phyloP scores from a whole-genome alignment of 2,888 invertebrate species.

The Alviniconcha strummeri region DNA sequence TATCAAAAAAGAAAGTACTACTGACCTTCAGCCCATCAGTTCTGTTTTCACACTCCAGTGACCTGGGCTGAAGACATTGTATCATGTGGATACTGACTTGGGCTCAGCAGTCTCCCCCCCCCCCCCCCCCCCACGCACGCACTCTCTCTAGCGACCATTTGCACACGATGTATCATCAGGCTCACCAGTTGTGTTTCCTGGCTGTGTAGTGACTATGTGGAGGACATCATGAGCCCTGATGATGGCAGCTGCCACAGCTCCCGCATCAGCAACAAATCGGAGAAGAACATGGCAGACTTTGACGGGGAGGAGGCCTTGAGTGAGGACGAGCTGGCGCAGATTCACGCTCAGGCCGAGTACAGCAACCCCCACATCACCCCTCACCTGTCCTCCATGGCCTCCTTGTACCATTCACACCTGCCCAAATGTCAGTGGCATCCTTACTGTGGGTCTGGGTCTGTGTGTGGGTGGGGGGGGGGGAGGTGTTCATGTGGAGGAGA shows the following conservation, averaged over 20 bases:
- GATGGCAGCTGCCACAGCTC: conserved; percentile 90
- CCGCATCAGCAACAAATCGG: conserved; percentile 92
- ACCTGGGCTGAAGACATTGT: too few species aligned
- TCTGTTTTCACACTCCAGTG: too few species aligned
- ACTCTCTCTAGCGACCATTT: too few species aligned
- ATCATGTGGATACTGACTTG: too few species aligned
- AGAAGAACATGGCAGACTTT: conserved; percentile 95
- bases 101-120: too few species aligned
- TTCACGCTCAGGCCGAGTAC: conserved; percentile 63
- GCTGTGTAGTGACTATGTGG: conserved; percentile 17
- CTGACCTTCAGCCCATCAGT: too few species aligned
- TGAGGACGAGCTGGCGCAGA: conserved; percentile 70
- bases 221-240: conserved; percentile 68
- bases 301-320: conserved; percentile 80
- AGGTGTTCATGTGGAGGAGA: too few species aligned
- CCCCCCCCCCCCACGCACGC: too few species aligned
- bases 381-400: conserved; percentile 71
- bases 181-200: neutral
- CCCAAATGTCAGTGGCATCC: conserved; percentile 55
- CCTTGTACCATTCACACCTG: conserved; percentile 70
- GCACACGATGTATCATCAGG: too few species aligned
- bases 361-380: conserved; percentile 68
- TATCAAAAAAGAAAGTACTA: too few species aligned
- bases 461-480: too few species aligned
- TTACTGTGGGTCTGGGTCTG: too few species aligned